Evolutionary conservation across 1,140 invertebrate genomes (phyloP).

Genomic region (Drosophila serrata): DNA sequence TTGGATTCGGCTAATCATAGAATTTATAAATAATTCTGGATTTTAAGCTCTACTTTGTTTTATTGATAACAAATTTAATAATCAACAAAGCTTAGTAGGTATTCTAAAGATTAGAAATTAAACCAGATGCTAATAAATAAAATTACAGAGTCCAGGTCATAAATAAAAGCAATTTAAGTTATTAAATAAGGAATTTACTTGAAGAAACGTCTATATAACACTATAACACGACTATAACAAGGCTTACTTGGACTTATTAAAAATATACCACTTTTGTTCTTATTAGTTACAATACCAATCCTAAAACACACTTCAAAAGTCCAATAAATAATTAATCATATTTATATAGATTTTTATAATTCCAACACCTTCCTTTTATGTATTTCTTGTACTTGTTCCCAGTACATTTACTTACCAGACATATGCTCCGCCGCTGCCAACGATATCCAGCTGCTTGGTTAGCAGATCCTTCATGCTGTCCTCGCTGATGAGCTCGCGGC

Average conservation of each 20-base stretch:
- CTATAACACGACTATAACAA: too few species aligned
- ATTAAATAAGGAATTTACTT: too few species aligned
- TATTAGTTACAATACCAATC: not conserved
- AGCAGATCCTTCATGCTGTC: slow-evolving; percentile 78
- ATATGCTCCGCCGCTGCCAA: slow-evolving; percentile 76
- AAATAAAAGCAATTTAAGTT: not conserved
- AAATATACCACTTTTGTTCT: too few species aligned
- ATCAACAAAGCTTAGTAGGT: too few species aligned
- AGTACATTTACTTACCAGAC: slow-evolving; percentile 67
- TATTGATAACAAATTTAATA: not conserved
- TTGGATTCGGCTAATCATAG: not conserved
- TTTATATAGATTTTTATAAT: too few species aligned
- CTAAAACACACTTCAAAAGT: too few species aligned
- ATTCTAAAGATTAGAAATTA: not conserved
- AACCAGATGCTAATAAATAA: not conserved
- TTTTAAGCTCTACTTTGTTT: not conserved
- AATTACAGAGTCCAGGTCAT: not conserved
- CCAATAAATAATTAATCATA: too few species aligned
- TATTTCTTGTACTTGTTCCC: too few species aligned
- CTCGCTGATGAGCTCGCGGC: slow-evolving; percentile 72
- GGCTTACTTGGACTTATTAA: not conserved
- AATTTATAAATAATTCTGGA: not conserved
- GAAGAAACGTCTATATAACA: too few species aligned
- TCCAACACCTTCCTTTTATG: not conserved
- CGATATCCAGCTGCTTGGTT: slow-evolving; percentile 77